These are phyloP conservation scores for Sarcophaga variegata DNA, from an alignment of 2,888 invertebrate genomes.

Conservation along the genomic window DNA sequence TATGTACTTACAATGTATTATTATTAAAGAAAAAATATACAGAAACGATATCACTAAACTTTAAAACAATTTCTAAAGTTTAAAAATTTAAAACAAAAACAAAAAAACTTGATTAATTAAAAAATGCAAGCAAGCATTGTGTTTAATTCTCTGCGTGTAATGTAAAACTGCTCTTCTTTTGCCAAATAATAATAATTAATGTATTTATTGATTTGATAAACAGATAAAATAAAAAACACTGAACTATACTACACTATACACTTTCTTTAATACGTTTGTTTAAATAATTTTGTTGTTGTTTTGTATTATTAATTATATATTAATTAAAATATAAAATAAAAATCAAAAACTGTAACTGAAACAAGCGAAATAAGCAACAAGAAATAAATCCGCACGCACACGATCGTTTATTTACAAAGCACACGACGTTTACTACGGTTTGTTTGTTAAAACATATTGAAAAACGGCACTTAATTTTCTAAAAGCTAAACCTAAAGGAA, in stretches of 20 bases:
- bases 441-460: constrained; percentile 51
- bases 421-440: constrained; percentile 54
- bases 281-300: neutral
- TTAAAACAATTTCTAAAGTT: constrained; percentile 25
- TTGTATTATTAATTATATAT: constrained; percentile 12
- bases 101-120: neutral
- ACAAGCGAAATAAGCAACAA: neutral
- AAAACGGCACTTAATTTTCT: constrained; percentile 51
- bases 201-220: constrained; percentile 53
- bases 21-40: neutral
- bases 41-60: constrained; percentile 23
- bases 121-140: constrained; percentile 24
- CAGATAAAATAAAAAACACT: constrained; percentile 14
- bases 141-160: neutral
- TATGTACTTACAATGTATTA: too few species aligned
- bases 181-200: constrained; percentile 16
- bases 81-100: neutral
- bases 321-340: constrained; percentile 12
- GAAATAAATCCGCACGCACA: constrained; percentile 52
- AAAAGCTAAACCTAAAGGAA: constrained; percentile 44
- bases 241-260: neutral
- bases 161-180: constrained; percentile 31
- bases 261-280: constrained; percentile 56
- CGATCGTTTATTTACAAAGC: constrained; percentile 60
- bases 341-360: constrained; percentile 1